Evolutionary conservation across 2,888 invertebrate genomes (phyloP).

Genomic region (Eugnorisma glareosa): DNA sequence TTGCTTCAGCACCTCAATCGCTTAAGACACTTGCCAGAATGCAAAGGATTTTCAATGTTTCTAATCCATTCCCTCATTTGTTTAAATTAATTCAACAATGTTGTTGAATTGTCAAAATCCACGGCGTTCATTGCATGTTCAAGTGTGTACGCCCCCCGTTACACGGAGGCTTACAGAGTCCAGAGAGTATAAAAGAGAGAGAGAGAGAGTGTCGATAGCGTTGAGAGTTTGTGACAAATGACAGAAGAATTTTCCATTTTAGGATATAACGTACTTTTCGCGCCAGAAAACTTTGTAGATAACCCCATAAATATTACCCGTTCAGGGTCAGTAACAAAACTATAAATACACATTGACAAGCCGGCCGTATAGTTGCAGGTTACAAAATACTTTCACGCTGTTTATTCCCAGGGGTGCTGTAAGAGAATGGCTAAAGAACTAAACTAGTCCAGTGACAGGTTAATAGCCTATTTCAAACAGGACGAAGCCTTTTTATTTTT

Average conservation of each 20-base stretch:
- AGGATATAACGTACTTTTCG: not conserved
- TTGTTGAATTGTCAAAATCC: not conserved
- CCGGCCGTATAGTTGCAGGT: constrained; percentile 5
- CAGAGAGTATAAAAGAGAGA: not conserved
- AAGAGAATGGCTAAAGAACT: constrained; percentile 11
- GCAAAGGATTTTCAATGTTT: not conserved
- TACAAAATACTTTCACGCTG: constrained; percentile 4
- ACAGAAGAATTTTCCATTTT: not conserved
- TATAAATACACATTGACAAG: constrained; percentile 19
- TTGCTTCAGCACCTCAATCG: not conserved
- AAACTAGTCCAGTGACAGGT: constrained; percentile 14
- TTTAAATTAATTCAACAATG: not conserved
- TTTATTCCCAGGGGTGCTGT: constrained; percentile 5
- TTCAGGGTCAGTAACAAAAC: not conserved
- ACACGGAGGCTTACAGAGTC: not conserved
- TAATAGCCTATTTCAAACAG: constrained; percentile 21
- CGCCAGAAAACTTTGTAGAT: not conserved
- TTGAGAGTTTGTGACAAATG: not conserved
- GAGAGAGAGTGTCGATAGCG: no score
- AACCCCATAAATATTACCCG: not conserved
- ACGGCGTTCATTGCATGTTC: not conserved
- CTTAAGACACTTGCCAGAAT: not conserved
- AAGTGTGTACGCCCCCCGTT: not conserved
- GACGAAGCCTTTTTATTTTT: constrained; percentile 1
- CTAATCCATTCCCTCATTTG: not conserved